Evolutionary conservation across 1,140 invertebrate species (phyloP), one percentile per base, ranked within the genome.

Genomic region (Hyphantria cunea): DNA sequence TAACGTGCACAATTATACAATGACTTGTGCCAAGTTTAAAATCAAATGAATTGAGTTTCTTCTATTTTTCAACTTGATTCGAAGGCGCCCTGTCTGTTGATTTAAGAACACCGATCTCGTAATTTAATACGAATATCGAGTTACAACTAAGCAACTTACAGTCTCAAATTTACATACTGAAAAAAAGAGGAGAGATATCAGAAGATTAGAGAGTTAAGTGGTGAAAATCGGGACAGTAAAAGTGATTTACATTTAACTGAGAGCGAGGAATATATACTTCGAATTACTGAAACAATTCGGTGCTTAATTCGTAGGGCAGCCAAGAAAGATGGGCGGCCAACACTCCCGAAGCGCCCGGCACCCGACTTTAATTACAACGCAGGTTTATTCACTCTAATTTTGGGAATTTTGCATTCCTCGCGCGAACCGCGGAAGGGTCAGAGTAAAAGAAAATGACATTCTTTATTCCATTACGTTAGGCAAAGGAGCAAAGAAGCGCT

Each of bases 331-430:
- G 84, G 88, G 84, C 78, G 76, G 80, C 61, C 76, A 74, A 68
- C 59, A 54, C 67, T 68, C 72, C 69, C 68, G 44, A 53, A 64
- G 63, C 64, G 68, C 69, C 67, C 76, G 75, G 74, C 78, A 77
- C 79, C 84, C 84, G 74, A 74, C 68, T 90, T 90, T 90, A 90
- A 90, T 90, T 90, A 90, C 86, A 86, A 86, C 80, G 79, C 80
- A 84, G 86, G 86, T 90, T 88, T 86, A 88, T 90, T 84, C 81
- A 82, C 72, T 84, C 84, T 89, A 88, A 90, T 89, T 90, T 86
- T 78, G 82, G 72, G 80, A 89, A 86, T 86, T 90, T 88, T 79
- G 82, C 84, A 90, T 89, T 89, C 88, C 72, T 78, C 80, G 83
- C 86, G 85, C 80, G 86, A 82, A 87, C 84, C 84, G 72, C 85